Base-by-base conservation (phyloP, 2,113 vertebrate genomes). In the Nannobrachium achirus region DNA sequence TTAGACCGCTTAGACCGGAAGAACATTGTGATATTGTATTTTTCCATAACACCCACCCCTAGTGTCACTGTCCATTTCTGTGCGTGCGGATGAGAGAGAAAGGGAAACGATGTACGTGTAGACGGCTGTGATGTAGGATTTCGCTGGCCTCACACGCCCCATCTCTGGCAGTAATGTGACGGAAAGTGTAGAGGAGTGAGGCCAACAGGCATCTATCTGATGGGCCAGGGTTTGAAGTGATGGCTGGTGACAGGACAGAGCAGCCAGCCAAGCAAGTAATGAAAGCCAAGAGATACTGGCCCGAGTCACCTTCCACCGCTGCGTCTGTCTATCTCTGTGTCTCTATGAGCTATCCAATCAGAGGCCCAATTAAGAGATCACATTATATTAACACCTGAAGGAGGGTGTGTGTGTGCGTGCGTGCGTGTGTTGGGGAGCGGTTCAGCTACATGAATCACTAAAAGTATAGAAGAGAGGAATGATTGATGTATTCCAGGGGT, bases 161-260 rank as follows among this genome's bases (percentile, higher is more conserved):
- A 16, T 66, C 67, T 15, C 76, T 71, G 60, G 40, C 62, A 74
- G 63, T 56, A 76, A 69, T 50, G 55, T 78, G 79, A 71, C 71
- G 46, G 61, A 76, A 73, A 74, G 71, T 1, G 53, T 67, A 6
- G 60, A 46, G 16, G 48, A 66, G 72, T 71, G 8, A 39, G 68
- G 73, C 76, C 78, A 75, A 14, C 67, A 77, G 74, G 74, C 81
- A 69, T 18, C 56, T 57, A 69, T 18, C 56, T 57, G 68, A 60
- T 62, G 68, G 44, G 41, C 58, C 1, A 57, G 61, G 63, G n/a
- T n/a, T 18, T 84, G 85, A 87, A 84, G 62, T 69, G 84, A 90
- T 81, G 78, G 62, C 66, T 79, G 71, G 77, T 80, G 86, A 89
- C 82, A 77, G 53, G 56, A 72, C 76, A 67, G 71, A 74, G 80